These are phyloP conservation scores for Notolepis coatsorum DNA, from an alignment of 2,797 vertebrate genomes.

Conservation along the genomic window DNA sequence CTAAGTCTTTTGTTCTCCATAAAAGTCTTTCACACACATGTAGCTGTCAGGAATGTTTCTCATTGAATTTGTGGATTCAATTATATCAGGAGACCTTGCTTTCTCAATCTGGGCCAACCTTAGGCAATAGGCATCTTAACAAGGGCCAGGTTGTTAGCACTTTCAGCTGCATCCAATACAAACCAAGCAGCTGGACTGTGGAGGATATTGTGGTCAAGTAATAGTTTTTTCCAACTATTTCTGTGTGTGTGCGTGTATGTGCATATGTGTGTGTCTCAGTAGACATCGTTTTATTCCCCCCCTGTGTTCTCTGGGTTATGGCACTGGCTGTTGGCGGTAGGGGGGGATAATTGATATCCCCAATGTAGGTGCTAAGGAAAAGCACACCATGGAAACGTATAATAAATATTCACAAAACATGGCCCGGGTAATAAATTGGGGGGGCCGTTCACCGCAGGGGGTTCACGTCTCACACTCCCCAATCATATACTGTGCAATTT, in stretches of 20 bases:
- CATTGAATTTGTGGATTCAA: slow-evolving; percentile 54
- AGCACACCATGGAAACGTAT: slow-evolving; percentile 55
- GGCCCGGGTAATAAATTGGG: slow-evolving; percentile 67
- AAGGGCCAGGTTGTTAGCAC: slow-evolving; percentile 54
- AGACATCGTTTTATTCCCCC: slow-evolving; percentile 27
- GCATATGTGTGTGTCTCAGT: slow-evolving; percentile 15
- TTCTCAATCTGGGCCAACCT: slow-evolving; percentile 49
- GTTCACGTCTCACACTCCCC: slow-evolving; percentile 60
- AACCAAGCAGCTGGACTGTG: slow-evolving; percentile 59
- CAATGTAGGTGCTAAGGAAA: slow-evolving; percentile 62
- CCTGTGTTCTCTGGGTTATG: slow-evolving; percentile 21
- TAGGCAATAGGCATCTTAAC: slow-evolving; percentile 59
- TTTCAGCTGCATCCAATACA: slow-evolving; percentile 66
- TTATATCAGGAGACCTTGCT: slow-evolving; percentile 54
- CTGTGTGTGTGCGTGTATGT: slow-evolving; percentile 10
- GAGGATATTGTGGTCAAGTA: slow-evolving; percentile 50
- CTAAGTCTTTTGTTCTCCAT: slow-evolving; percentile 20
- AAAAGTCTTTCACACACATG: slow-evolving; percentile 42
- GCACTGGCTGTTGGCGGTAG: slow-evolving; percentile 37
- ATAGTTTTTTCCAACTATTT: slow-evolving; percentile 55
- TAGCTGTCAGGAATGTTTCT: slow-evolving; percentile 51
- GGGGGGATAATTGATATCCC: slow-evolving; percentile 67
- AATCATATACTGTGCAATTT: slow-evolving; percentile 65
- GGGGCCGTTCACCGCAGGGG: slow-evolving; percentile 45
- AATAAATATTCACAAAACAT: slow-evolving; percentile 72